Conservation (phyloP, 1,140 invertebrate genomes). For the Cotesia chilonis region DNA sequence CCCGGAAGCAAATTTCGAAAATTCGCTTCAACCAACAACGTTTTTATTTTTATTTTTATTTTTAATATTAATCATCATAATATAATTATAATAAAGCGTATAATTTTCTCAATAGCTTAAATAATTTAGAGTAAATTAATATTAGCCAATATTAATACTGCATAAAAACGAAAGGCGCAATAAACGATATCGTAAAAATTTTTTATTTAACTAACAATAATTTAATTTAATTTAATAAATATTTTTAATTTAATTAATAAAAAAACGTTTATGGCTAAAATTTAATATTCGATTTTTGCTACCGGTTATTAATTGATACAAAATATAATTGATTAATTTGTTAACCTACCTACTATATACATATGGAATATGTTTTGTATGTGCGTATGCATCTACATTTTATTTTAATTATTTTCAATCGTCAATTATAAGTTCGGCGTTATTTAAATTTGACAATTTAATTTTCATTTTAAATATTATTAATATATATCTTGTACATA, state of each 20-base stretch:
- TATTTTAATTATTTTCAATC: conserved; percentile 31
- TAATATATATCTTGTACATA: conserved; percentile 33
- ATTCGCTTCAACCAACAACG: conserved; percentile 38
- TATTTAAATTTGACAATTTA: not conserved
- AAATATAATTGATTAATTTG: conserved; percentile 66
- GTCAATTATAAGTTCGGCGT: conserved; percentile 30
- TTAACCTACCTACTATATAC: conserved; percentile 66
- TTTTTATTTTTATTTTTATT: conserved; percentile 8
- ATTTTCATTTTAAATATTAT: conserved; percentile 2
- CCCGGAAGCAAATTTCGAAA: conserved; percentile 55
- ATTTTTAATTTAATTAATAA: not conserved
- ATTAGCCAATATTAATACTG: conserved; percentile 9
- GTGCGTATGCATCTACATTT: conserved; percentile 58
- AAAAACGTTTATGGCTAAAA: conserved; percentile 37
- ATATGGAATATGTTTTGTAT: conserved; percentile 58
- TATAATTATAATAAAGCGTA: conserved; percentile 14
- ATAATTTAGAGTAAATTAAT: conserved; percentile 4
- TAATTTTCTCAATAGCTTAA: conserved; percentile 3
- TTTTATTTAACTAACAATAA: conserved; percentile 28
- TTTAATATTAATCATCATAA: not conserved
- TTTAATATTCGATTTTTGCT: conserved; percentile 54
- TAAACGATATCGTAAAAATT: conserved; percentile 3
- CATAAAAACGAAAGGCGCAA: not conserved
- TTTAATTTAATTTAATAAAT: conserved; percentile 15
- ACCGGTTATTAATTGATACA: conserved; percentile 55